Evolutionary conservation across 2,113 vertebrate species (phyloP).

Genomic region (Lasiurus cinereus): DNA sequence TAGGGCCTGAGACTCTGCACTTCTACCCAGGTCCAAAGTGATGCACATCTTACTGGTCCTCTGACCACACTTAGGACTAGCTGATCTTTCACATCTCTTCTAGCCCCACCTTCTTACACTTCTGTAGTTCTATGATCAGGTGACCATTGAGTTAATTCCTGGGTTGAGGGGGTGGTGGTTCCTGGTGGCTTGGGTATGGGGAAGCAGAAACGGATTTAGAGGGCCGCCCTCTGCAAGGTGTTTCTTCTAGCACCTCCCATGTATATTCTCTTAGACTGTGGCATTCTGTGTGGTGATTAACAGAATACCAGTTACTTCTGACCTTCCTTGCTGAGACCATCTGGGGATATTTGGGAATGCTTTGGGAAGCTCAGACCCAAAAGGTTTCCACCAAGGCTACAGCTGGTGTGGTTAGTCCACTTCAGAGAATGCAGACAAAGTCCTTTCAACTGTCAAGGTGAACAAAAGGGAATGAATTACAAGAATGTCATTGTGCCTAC

Average conservation of each 20-base stretch:
- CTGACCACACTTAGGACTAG: neutral
- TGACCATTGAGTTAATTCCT: neutral
- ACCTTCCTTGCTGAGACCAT: neutral
- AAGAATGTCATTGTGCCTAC: neutral
- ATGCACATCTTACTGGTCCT: neutral
- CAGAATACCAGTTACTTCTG: neutral
- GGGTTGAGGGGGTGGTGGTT: too few species aligned
- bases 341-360: neutral
- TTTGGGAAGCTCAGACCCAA: neutral
- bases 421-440: neutral
- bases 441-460: neutral
- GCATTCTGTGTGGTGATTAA: neutral
- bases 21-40: neutral
- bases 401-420: neutral
- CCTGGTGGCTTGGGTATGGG: neutral
- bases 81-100: neutral
- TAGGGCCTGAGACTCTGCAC: neutral
- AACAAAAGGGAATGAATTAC: constrained; percentile 13
- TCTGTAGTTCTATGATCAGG: too few species aligned
- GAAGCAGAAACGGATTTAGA: neutral
- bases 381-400: neutral
- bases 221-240: fast-evolving
- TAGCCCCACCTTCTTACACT: neutral
- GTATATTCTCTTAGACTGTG: neutral
- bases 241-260: neutral